Conservation (phyloP, 1,140 invertebrate genomes). For the Heliconius himera region DNA sequence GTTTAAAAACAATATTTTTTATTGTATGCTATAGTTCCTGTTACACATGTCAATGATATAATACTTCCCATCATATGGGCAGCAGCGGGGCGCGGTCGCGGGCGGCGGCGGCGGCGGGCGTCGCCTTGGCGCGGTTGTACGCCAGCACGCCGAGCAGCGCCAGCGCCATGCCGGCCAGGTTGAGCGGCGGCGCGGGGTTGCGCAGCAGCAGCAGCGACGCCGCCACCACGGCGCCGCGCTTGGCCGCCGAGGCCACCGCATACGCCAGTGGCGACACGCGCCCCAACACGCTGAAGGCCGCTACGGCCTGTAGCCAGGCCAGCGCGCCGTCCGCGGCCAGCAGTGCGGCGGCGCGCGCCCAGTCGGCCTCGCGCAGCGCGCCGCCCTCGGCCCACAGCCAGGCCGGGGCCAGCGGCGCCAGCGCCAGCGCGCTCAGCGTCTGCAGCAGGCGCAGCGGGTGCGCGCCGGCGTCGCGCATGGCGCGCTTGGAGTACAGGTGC, state of each 20-base stretch:
- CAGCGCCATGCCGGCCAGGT: constrained; percentile 95
- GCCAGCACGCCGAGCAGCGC: constrained; percentile 94
- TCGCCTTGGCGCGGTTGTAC: constrained; percentile 86
- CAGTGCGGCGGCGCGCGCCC: constrained; percentile 78
- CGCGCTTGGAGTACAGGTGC: constrained; percentile 98
- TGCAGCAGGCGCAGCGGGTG: constrained; percentile 63
- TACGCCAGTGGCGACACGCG: constrained; percentile 96
- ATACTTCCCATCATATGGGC: constrained; percentile 53
- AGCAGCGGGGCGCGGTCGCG: constrained; percentile 42
- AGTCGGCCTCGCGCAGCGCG: constrained; percentile 27
- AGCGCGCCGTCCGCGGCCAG: constrained; percentile 92
- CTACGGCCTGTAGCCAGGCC: constrained; percentile 97
- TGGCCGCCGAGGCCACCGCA: constrained; percentile 97
- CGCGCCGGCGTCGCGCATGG: constrained; percentile 72
- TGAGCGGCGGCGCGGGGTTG: constrained; percentile 95
- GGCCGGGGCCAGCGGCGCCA: constrained; percentile 52
- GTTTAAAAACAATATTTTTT: no score
- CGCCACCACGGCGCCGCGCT: constrained; percentile 95
- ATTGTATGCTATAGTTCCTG: not conserved
- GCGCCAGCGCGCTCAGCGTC: constrained; percentile 49
- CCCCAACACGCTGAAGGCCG: constrained; percentile 95
- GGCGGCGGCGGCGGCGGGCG: constrained; percentile 12
- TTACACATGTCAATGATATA: not conserved
- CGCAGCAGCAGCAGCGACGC: constrained; percentile 93
- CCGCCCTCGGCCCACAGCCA: constrained; percentile 48